Base-by-base conservation (phyloP, 2,113 vertebrate species). In the Labrus mixtus region DNA sequence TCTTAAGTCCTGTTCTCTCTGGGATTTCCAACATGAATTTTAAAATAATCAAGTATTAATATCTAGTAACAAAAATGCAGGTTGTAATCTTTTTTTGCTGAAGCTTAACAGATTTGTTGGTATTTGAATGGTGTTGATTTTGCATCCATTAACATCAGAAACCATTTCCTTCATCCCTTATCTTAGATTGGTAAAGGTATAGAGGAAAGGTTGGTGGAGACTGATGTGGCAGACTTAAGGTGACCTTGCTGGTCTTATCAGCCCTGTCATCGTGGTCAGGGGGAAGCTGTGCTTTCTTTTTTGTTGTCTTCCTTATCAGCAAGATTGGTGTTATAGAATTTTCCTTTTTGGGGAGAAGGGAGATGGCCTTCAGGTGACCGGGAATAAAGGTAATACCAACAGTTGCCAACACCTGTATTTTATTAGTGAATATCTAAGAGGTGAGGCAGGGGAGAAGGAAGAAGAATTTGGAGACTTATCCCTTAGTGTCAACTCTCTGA, bases 401-500 rank as follows among this genome's bases (percentile, higher is more conserved):
- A 1, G 20, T 48, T 7, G 20, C 41, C 43, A 70, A 25, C 2
- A 17, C 39, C 43, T 45, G 9, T 41, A 15, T 48, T 15, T 58
- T 50, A 36, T 58, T 12, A 46, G 54, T 25, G 4, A 33, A 36
- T 22, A 29, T 43, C 17, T 33, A 33, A 20, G 19, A 39, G 39
- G 23, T n/a, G 66, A 57, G 54, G 39, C 7, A 57, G 23, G 17
- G 11, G 29, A 36, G 46, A 37, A 33, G 16, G 10, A 19, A 11
- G 65, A 41, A 25, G 17, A 69, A 57, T 71, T 41, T 29, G 58
- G 15, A 41, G 36, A 50, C 16, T 54, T 48, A 54, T 73, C 58
- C 22, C 61, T 53, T 36, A n/a, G 36, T 60, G 45, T 61, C 68
- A 72, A 41, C 46, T 53, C 12, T 3, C 15, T 50, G 56, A 50